Evolutionary conservation across 92 coral and sea anemone species (phyloP).

Genomic region (Bergia puertoricense): DNA sequence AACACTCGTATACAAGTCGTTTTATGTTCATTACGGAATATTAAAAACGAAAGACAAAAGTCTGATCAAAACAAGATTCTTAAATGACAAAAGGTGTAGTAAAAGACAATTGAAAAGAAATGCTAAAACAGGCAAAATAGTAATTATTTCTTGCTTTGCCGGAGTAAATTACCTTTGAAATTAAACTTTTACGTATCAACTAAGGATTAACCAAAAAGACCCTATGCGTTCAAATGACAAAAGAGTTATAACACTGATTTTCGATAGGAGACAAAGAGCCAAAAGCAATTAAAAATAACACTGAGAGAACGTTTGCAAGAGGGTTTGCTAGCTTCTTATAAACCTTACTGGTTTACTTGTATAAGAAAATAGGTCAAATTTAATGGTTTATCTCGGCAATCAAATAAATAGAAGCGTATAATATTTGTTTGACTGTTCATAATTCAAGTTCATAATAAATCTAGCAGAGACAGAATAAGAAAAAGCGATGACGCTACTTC

Average conservation of each 20-base stretch:
- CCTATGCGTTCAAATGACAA: not conserved
- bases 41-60: not conserved
- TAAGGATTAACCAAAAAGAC: slow-evolving; percentile 7
- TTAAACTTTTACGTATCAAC: not conserved
- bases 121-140: slow-evolving; percentile 3
- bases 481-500: not conserved
- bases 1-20: not conserved
- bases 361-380: not conserved
- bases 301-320: not conserved
- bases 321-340: not conserved
- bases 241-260: not conserved
- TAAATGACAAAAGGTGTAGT: slow-evolving; percentile 11
- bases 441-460: not conserved
- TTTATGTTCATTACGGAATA: not conserved
- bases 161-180: not conserved
- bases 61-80: not conserved
- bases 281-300: not conserved
- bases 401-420: not conserved
- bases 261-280: not conserved
- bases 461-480: not conserved
- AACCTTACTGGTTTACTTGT: not conserved
- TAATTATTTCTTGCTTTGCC: not conserved
- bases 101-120: slow-evolving; percentile 1
- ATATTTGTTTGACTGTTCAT: not conserved
- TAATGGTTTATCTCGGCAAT: not conserved